phyloP scores from a whole-genome alignment of 1,140 invertebrate genomes.

The Drosophila mauritiana region DNA sequence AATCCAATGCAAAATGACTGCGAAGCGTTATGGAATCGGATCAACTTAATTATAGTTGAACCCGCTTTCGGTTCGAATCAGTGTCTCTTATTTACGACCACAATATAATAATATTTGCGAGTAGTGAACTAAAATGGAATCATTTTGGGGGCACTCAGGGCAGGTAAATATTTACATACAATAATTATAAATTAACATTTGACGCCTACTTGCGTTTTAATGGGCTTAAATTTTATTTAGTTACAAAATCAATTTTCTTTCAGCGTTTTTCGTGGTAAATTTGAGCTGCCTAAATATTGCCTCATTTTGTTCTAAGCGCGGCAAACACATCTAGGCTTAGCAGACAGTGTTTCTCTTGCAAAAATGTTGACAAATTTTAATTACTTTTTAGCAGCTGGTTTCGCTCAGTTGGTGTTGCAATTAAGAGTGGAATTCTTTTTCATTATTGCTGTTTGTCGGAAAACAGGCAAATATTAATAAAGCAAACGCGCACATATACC shows the following conservation, averaged over 20 bases:
- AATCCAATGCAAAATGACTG: slow-evolving; percentile 15
- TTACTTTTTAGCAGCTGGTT: slow-evolving; percentile 70
- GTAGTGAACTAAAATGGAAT: slow-evolving; percentile 33
- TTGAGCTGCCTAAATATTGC: slow-evolving; percentile 1
- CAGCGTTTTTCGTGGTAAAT: slow-evolving; percentile 16
- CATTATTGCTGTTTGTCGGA: slow-evolving; percentile 68
- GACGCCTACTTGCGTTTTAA: slow-evolving; percentile 38
- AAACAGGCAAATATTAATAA: slow-evolving; percentile 59
- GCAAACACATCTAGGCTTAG: slow-evolving; percentile 28
- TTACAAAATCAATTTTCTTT: slow-evolving; percentile 26
- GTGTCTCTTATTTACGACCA: slow-evolving; percentile 1
- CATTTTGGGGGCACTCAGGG: slow-evolving; percentile 16
- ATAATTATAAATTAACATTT: slow-evolving; percentile 68
- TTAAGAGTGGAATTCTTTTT: slow-evolving; percentile 76
- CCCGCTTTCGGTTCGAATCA: slow-evolving; percentile 3
- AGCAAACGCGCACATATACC: slow-evolving; percentile 6
- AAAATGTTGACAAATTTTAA: slow-evolving; percentile 81
- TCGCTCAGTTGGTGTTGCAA: slow-evolving; percentile 63
- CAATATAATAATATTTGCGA: slow-evolving; percentile 19
- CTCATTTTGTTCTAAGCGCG: slow-evolving; percentile 1
- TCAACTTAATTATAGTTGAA: slow-evolving; percentile 34
- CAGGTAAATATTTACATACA: slow-evolving; percentile 41
- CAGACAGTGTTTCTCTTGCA: slow-evolving; percentile 15
- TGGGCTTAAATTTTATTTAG: slow-evolving; percentile 31
- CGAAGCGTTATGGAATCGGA: slow-evolving; percentile 28